Base-by-base conservation (phyloP, 2,888 invertebrate genomes). In the Limenitis camilla region DNA sequence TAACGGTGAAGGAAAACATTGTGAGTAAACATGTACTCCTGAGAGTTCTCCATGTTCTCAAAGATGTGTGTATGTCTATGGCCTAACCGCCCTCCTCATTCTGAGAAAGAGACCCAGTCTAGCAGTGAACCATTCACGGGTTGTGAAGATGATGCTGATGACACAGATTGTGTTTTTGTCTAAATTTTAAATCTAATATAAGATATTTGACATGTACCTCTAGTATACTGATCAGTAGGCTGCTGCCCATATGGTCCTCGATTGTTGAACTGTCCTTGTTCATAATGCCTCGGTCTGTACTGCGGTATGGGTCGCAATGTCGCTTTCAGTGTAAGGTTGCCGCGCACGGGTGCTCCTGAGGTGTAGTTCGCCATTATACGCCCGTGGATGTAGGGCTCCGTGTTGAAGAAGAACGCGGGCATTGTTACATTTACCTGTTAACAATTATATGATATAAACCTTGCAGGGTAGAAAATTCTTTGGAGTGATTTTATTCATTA, bases 291-390 rank as follows among this genome's bases (percentile, higher is more conserved):
- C 42, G 90, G 89, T 41, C 90, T 84, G 71, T 89, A 88, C 69
- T 85, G 88, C 49, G 90, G 90, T 40, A 94, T 90, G 4, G 94
- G 93, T 1, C 92, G 84, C 31, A 96, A 86, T 28, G 92, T 92
- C 0, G 96, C 96, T 74, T 91, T 92, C 1, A 98, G 84, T 0
- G 97, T 96, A 19, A 97, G 89, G 84, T 97, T 97, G 6, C 97
- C 97, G 33, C 88, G 88, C 0, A 97, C 96, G 0, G 97, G 96
- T 29, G 93, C 94, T 1, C 98, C 98, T 55, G 96, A 96, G 1
- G 97, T 97, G 72, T 97, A 97, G 90, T 98, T 98, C 0, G 98
- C 97, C 91, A 95, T 94, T 2, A 98, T 91, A 1, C 92, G 91
- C 0, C 98, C 98, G 69, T 92, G 90, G 69, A 98, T 92, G 69